Evolutionary conservation across 2,888 invertebrate species (phyloP), one percentile per base, ranked within the genome.

Genomic region (Agriopis aurantiaria): DNA sequence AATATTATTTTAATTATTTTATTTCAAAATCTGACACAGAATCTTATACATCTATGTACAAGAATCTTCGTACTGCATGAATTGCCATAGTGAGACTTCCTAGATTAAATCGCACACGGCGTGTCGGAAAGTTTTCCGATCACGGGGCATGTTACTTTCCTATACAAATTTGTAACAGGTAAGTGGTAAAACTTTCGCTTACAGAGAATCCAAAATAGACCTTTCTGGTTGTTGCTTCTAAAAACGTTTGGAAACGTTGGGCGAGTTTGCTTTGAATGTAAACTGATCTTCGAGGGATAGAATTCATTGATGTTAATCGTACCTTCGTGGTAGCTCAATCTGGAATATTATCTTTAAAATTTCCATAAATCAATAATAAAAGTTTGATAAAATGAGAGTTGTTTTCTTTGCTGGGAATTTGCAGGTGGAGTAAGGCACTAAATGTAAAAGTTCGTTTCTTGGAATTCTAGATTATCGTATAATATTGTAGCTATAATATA

Each of bases 141-240:
- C 75, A 74, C 71, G 72, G 57, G 11, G 65, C 72, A 71, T 75
- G 74, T 72, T 75, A 75, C 69, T 77, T 74, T 56, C 65, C 70
- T 64, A 66, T 69, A 68, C 69, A 72, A 77, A 75, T 75, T 75
- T 77, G 77, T 77, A 75, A 58, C 77, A 77, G 74, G 77, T 75
- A 75, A 77, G 74, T 73, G 77, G 74, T 73, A 55, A 68, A 74
- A 71, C 65, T 75, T 73, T 69, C 41, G 55, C 61, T 65, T 60
- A 66, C 68, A 58, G 68, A 62, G 71, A 58, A 73, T 73, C 66
- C 61, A 69, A 70, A 65, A 68, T 69, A 64, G 61, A 65, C 65
- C 69, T 61, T 59, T 59, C 40, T 57, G 65, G 56, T 63, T 72
- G 57, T 72, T 66, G 69, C 66, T 56, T 56, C 59, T 48, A 52